A percentile compares a stretch with the other conserved stretches of the same genome.
Evolutionary conservation across 2,888 invertebrate species (phyloP).

Genomic region (Bellardia bayeri): DNA sequence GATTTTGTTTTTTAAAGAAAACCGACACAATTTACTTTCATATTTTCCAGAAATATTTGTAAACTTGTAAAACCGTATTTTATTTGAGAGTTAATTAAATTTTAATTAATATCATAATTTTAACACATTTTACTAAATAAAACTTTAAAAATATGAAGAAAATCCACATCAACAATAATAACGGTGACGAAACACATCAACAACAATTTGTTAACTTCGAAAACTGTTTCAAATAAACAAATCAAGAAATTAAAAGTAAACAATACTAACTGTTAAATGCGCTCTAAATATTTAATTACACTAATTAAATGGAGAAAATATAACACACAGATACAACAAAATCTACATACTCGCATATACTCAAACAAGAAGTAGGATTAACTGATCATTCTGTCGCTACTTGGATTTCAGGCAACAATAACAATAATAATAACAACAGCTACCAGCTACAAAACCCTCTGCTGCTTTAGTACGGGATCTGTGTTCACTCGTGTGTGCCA

Average conservation of each 20-base stretch:
- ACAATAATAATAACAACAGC: neutral
- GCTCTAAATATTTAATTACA: conserved; percentile 83
- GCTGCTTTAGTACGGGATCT: neutral
- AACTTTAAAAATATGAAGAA: neutral
- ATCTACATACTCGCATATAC: neutral
- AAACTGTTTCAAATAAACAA: conserved; percentile 5
- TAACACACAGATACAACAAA: conserved; percentile 75
- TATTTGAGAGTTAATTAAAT: conserved; percentile 54
- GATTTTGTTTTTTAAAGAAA: neutral
- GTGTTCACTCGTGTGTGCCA: neutral
- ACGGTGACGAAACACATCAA: neutral
- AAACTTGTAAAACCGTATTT: neutral
- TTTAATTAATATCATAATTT: conserved; percentile 57
- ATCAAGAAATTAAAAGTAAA: neutral
- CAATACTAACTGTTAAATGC: conserved; percentile 64
- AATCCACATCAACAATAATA: neutral
- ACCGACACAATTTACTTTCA: neutral
- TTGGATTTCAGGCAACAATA: conserved; percentile 12
- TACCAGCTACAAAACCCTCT: neutral
- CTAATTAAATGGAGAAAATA: conserved; percentile 82
- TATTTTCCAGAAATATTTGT: neutral
- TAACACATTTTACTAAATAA: conserved; percentile 16
- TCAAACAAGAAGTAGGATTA: conserved; percentile 19
- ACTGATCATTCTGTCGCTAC: conserved; percentile 48
- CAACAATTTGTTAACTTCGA: neutral